These are phyloP conservation scores for Chiloscyllium plagiosum DNA, from an alignment of 2,113 vertebrate genomes.

Conservation along the genomic window DNA sequence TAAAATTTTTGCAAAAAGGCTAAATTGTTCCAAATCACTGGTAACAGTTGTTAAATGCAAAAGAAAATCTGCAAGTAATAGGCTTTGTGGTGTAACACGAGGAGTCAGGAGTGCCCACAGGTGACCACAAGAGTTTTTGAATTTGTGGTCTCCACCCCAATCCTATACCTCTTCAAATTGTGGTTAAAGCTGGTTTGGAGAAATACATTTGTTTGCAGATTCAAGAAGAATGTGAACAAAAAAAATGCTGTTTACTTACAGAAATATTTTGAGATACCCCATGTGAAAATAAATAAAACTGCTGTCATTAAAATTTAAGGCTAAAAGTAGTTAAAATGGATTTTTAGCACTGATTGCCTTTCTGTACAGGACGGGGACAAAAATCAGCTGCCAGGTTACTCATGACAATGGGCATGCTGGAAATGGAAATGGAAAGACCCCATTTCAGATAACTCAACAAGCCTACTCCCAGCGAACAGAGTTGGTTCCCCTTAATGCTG, in stretches of 20 bases:
- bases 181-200: background rate
- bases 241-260: background rate
- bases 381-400: background rate
- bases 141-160: background rate
- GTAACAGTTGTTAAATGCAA: background rate
- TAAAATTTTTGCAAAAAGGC: background rate
- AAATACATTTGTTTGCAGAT: background rate
- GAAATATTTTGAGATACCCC: background rate
- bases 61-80: background rate
- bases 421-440: background rate
- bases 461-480: background rate
- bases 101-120: background rate
- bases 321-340: background rate
- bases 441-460: background rate
- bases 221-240: background rate
- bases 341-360: background rate
- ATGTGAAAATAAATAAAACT: background rate
- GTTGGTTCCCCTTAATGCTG: background rate
- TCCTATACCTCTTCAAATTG: background rate
- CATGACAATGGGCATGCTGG: background rate
- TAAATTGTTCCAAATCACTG: background rate
- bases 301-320: background rate
- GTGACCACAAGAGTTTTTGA: background rate
- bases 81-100: background rate
- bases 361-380: background rate